Evolutionary conservation across 2,888 invertebrate species (phyloP).

Genomic region (Meta bourneti): DNA sequence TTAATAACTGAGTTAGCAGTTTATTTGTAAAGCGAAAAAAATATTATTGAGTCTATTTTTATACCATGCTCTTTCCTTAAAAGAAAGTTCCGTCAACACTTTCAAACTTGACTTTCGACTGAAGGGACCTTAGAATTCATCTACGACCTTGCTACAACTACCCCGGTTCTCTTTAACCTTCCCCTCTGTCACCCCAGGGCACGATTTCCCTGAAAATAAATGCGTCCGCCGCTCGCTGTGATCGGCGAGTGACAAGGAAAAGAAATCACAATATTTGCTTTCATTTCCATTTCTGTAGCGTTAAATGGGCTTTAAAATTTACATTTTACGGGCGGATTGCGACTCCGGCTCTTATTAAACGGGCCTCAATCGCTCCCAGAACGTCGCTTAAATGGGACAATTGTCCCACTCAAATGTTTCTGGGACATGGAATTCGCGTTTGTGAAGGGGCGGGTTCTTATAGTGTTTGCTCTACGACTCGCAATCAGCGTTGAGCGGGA

Average conservation of each 20-base stretch:
- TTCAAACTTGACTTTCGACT: too few relatives aligned
- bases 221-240: conserved; percentile 8
- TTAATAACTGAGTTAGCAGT: too few relatives aligned
- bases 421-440: conserved; percentile 3
- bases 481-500: too few relatives aligned
- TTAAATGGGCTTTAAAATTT: conserved; percentile 72
- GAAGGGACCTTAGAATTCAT: background rate
- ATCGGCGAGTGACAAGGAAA: conserved; percentile 62
- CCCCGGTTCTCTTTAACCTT: conserved; percentile 10
- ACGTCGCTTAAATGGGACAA: conserved; percentile 42
- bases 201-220: conserved; percentile 52
- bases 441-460: conserved; percentile 25
- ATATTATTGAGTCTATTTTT: too few relatives aligned
- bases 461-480: conserved; percentile 19
- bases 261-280: conserved; percentile 70
- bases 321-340: conserved; percentile 67
- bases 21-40: too few relatives aligned
- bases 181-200: conserved; percentile 44
- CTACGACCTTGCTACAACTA: background rate
- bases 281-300: conserved; percentile 19
- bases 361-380: conserved; percentile 56
- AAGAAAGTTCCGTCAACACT: too few relatives aligned
- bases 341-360: conserved; percentile 54
- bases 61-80: too few relatives aligned
- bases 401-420: conserved; percentile 43